Base-by-base conservation (phyloP, 2,113 vertebrate species). In the Myodes glareolus region DNA sequence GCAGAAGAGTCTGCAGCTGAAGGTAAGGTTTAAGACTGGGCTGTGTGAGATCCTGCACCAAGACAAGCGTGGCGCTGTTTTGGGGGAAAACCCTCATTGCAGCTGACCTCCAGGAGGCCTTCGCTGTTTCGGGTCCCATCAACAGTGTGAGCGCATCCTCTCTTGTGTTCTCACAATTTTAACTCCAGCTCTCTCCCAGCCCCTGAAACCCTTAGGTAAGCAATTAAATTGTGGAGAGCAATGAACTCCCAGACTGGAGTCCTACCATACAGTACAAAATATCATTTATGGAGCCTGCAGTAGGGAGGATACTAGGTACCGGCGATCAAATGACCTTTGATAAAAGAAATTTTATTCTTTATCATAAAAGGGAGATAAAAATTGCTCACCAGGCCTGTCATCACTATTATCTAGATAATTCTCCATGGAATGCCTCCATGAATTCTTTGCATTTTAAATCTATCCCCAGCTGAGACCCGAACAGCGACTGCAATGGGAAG, bases 311-410 rank as follows among this genome's bases (percentile, higher is more conserved):
- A 12, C 29, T 45, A 21, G 61, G n/a, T 52, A 33, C n/a, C 58
- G 55, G 58, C 2, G 52, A 55, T 61, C 90, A 92, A 86, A 91
- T 76, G 76, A 67, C 72, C 72, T 88, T 86, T 68, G 70, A 72
- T 88, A 95, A 88, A 93, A 97, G 67, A 91, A 33, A 94, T 88
- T 90, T 39, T 87, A 72, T 50, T 80, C 88, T 89, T 95, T 94
- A 88, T 94, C 92, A 61, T 55, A 81, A 77, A 76, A 68, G 86
- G 93, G 93, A 90, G 86, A 77, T 29, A 65, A 87, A 84, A 39
- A 65, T 75, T n/a, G 36, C 63, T 67, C 78, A 36, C 29, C 21
- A 17, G 39, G 23, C 42, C 70, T 50, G 7, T 27, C 36, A 80
- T 84, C 52, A 42, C 17, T 63, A 31, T 50, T 50, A 42, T 84